Base-by-base conservation (phyloP, 2,888 invertebrate species). In the Chaitophorus viminalis region DNA sequence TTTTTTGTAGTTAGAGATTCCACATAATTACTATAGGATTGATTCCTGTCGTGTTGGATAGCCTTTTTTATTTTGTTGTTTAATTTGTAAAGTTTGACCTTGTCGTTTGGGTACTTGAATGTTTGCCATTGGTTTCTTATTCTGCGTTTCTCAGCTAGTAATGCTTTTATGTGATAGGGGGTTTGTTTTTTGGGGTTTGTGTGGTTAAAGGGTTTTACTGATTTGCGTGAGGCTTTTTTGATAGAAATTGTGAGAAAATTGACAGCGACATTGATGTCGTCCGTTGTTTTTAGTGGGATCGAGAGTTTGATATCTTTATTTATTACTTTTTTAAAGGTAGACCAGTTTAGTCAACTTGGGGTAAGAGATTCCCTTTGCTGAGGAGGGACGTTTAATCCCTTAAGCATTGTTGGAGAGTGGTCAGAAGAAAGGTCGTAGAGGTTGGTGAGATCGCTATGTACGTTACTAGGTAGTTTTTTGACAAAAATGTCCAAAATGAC, bases 31-130 rank as follows among this genome's bases (percentile, higher is more conserved):
- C 36, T 65, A 14, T 46, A 46, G 29, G 68, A 65, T 18, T 68
- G 21, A 46, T 82, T 82, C 29, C 60, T 65, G 46, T 70, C 29
- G 36, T 17, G 21, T 77, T 85, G 54, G 60, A 77, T 74, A 68
- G 65, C 54, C 75, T 74, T 75, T 85, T 85, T 72, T 46, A 85
- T 52, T 77, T 77, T 77, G 11, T 29, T 85, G 54, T 54, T 85
- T 33, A 77, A 25, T 77, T 77, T 18, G 29, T 85, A 76, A 29
- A 85, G 85, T 85, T 31, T 85, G 18, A 33, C 36, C 52, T 85
- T 85, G 85, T 85, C 75, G 21, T 31, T 75, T 17, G 65, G 54
- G 36, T 85, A 75, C 60, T 39, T 74, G 54, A n/a, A 65, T 29
- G n/a, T n/a, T 65, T 82, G 82, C 82, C 82, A 82, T 82, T 33